These are phyloP conservation scores for Electrophaes corylata DNA, from an alignment of 2,888 invertebrate genomes.

Conservation along the genomic window DNA sequence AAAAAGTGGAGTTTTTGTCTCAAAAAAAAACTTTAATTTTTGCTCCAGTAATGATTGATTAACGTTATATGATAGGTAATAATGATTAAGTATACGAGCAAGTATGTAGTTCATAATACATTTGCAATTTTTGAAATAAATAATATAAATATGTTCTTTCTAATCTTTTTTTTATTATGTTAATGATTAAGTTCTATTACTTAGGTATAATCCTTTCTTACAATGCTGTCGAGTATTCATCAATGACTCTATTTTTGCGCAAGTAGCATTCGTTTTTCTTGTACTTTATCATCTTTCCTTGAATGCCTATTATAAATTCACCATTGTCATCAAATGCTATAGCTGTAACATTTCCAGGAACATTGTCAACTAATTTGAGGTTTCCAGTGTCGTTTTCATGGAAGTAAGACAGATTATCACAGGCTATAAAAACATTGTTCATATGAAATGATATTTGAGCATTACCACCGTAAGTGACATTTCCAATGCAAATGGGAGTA, in stretches of 20 bases:
- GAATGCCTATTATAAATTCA: slow-evolving; percentile 61
- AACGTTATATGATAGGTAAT: no score
- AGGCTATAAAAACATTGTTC: slow-evolving; percentile 63
- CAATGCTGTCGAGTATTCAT: slow-evolving; percentile 24
- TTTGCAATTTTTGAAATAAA: neutral
- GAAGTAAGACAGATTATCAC: slow-evolving; percentile 61
- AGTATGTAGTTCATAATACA: neutral
- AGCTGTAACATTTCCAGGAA: slow-evolving; percentile 62
- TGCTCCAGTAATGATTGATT: no score
- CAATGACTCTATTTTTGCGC: slow-evolving; percentile 39
- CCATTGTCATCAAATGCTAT: slow-evolving; percentile 66
- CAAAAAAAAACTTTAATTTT: neutral
- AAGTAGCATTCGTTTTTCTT: slow-evolving; percentile 58
- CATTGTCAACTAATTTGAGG: slow-evolving; percentile 57
- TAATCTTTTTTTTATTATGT: neutral
- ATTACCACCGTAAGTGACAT: slow-evolving; percentile 61
- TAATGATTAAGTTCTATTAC: neutral
- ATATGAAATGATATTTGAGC: slow-evolving; percentile 69
- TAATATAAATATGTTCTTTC: neutral
- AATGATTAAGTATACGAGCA: neutral
- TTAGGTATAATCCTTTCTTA: neutral
- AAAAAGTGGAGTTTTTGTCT: no score
- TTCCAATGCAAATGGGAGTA: slow-evolving; percentile 55
- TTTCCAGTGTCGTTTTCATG: slow-evolving; percentile 62
- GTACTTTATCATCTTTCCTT: slow-evolving; percentile 64